A percentile compares a stretch with the other conserved stretches of the same genome.
These are phyloP conservation scores for Probaryconus sp. DNA, from an alignment of 1,140 invertebrate genomes.

Conservation along the genomic window DNA sequence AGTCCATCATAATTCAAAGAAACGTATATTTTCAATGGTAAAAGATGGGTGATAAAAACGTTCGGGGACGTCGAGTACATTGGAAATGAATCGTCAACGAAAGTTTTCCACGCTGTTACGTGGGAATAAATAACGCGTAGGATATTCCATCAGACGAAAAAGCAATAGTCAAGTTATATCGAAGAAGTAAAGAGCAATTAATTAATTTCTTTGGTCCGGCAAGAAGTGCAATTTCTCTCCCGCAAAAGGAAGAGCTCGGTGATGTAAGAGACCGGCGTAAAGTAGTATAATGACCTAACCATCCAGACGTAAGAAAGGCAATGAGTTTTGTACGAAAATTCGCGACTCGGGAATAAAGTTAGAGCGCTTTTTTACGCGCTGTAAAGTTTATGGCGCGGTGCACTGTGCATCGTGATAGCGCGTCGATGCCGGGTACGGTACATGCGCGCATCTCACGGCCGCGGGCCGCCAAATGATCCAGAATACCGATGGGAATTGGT, in stretches of 20 bases:
- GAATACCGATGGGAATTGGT: conserved; percentile 77
- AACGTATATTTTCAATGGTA: too few relatives aligned
- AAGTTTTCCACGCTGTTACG: too few relatives aligned
- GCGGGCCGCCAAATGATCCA: conserved; percentile 78
- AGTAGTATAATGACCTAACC: conserved; percentile 28
- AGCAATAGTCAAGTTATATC: too few relatives aligned
- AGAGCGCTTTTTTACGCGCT: conserved; percentile 44
- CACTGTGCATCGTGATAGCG: conserved; percentile 67
- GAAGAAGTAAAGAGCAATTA: conserved; percentile 16
- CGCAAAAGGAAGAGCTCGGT: conserved; percentile 17
- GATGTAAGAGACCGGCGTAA: conserved; percentile 9
- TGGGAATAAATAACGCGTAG: too few relatives aligned
- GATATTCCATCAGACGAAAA: too few relatives aligned
- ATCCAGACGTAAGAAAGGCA: conserved; percentile 42
- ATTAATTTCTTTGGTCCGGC: conserved; percentile 6
- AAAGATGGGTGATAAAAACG: too few relatives aligned
- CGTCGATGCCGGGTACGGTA: conserved; percentile 58
- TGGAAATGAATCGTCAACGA: too few relatives aligned
- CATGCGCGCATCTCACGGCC: conserved; percentile 73
- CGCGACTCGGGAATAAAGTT: conserved; percentile 55
- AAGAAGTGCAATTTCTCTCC: conserved; percentile 11
- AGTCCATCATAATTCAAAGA: too few relatives aligned
- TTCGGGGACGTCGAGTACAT: too few relatives aligned
- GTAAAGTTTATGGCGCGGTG: conserved; percentile 55
- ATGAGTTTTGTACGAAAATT: conserved; percentile 53